Evolutionary conservation across 92 coral and sea anemone species (phyloP).

Genomic region (Epizoanthus scotinus): DNA sequence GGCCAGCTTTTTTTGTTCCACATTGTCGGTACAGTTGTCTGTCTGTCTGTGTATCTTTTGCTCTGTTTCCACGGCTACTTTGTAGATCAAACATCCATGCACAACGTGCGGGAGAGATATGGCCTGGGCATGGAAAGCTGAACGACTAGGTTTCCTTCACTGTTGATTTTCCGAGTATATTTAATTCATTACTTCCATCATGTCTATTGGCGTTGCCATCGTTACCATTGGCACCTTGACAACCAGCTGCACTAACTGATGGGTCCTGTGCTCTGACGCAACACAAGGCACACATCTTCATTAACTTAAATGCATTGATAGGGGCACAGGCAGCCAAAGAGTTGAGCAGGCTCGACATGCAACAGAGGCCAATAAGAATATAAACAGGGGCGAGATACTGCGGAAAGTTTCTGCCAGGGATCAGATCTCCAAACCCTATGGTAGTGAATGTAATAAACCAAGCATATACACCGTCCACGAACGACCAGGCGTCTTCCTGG

Average conservation of each 20-base stretch:
- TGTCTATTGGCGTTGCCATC: background rate
- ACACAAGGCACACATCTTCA: background rate
- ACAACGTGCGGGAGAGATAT: too few species aligned
- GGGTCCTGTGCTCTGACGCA: background rate
- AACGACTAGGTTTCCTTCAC: too few species aligned
- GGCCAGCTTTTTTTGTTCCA: too few species aligned
- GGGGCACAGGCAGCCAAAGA: constrained; percentile 17
- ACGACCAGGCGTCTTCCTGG: background rate
- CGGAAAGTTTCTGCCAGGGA: constrained; percentile 12
- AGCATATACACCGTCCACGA: constrained; percentile 27
- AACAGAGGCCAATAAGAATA: constrained; percentile 26
- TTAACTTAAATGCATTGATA: background rate
- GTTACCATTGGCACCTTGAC: background rate
- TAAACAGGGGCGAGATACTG: constrained; percentile 3
- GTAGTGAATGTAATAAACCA: constrained; percentile 38
- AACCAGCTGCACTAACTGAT: background rate
- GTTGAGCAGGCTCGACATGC: constrained; percentile 35
- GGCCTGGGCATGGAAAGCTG: too few species aligned
- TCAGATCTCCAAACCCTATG: constrained; percentile 28
- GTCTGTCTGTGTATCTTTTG: too few species aligned
- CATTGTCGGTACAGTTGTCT: too few species aligned
- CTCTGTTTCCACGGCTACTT: too few species aligned
- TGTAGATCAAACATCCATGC: too few species aligned
- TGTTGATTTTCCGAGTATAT: background rate
- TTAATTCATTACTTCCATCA: background rate